Percentiles rank a stretch among this genome's conserved stretches.
phyloP scores from a whole-genome alignment of 2,888 invertebrate species.

The Aricia artaxerxes region DNA sequence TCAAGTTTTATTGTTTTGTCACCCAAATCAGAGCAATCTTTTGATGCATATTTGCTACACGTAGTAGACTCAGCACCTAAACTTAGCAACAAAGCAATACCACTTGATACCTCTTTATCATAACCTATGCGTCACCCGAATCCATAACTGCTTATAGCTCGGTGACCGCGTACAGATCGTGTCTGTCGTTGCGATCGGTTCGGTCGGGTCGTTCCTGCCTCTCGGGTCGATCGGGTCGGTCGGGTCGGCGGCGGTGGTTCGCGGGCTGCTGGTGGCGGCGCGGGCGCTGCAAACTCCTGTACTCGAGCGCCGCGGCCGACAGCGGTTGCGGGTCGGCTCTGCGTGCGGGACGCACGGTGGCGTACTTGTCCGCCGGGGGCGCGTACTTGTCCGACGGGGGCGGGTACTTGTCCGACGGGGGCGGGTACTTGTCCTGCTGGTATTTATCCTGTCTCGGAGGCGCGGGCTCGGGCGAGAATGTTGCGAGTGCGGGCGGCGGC shows the following conservation, averaged over 20 bases:
- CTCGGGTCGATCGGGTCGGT: slow-evolving; percentile 41
- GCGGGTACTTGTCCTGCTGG: slow-evolving; percentile 34
- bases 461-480: slow-evolving; percentile 53
- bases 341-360: slow-evolving; percentile 66
- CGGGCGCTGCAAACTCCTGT: slow-evolving; percentile 81
- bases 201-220: slow-evolving; percentile 44
- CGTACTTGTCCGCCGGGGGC: slow-evolving; percentile 49
- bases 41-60: neutral
- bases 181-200: slow-evolving; percentile 82
- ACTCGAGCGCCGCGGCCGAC: slow-evolving; percentile 78
- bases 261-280: slow-evolving; percentile 55
- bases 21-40: neutral
- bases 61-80: neutral
- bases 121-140: neutral
- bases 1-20: neutral
- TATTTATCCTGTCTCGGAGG: slow-evolving; percentile 53
- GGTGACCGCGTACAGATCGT: slow-evolving; percentile 87
- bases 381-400: slow-evolving; percentile 19
- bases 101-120: neutral
- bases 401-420: slow-evolving; percentile 31
- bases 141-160: slow-evolving; percentile 48
- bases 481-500: slow-evolving; percentile 61
- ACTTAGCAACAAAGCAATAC: neutral
- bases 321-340: slow-evolving; percentile 76
- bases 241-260: slow-evolving; percentile 47